Evolutionary conservation across 2,888 invertebrate species (phyloP).

Genomic region (Melikaiella ostensackeni): DNA sequence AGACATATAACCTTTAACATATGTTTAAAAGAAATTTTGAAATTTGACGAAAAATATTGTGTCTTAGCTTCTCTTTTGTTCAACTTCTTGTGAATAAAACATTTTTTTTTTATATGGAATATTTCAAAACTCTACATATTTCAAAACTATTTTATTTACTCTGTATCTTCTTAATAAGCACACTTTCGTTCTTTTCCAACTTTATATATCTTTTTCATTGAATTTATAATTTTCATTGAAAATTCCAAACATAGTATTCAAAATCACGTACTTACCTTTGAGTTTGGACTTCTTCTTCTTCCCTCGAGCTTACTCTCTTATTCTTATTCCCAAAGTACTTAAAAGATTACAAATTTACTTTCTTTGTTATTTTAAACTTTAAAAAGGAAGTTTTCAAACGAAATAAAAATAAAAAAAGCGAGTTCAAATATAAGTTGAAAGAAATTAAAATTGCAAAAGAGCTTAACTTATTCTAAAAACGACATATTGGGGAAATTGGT

Average conservation of each 20-base stretch:
- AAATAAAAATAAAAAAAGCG: neutral
- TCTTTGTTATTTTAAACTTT: neutral
- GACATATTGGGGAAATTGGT: conserved; percentile 25
- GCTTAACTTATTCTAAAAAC: neutral
- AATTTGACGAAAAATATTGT: no score
- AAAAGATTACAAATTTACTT: neutral
- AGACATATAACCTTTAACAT: no score
- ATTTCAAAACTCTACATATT: no score
- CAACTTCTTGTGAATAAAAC: no score
- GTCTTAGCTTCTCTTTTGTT: no score
- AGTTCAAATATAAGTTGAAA: neutral
- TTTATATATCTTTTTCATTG: neutral
- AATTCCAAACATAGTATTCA: neutral
- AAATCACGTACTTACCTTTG: neutral
- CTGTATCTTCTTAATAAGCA: no score
- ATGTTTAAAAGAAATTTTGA: no score
- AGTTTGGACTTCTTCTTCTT: neutral
- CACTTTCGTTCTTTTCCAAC: neutral
- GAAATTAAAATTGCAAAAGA: neutral
- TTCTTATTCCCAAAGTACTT: no score
- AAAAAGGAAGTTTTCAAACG: neutral
- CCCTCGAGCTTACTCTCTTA: neutral
- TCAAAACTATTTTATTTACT: no score
- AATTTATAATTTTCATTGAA: neutral
- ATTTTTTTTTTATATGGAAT: no score